These are phyloP conservation scores for Microcaecilia unicolor DNA, from an alignment of 2,797 vertebrate species.

Conservation along the genomic window DNA sequence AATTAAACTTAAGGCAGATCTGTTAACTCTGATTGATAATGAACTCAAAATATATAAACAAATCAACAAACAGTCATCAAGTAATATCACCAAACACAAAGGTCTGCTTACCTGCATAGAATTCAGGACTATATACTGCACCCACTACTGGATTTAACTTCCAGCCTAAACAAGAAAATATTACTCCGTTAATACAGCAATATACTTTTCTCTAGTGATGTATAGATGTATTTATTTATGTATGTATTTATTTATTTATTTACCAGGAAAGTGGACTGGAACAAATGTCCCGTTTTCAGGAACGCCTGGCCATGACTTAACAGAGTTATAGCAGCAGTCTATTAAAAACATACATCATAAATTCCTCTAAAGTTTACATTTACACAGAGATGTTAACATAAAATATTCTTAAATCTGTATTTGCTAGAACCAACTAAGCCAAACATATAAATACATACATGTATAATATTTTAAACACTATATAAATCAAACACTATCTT, in stretches of 20 bases:
- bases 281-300: constrained; percentile 21
- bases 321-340: constrained; percentile 21
- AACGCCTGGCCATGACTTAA: constrained; percentile 16
- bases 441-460: no score
- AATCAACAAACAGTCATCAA: no score
- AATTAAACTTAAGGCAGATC: no score
- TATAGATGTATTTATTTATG: no score
- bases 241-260: no score
- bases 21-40: no score
- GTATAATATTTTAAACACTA: no score
- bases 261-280: constrained; percentile 22
- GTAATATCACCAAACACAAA: no score
- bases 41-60: no score
- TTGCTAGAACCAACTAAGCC: no score
- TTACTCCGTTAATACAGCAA: constrained; percentile 26
- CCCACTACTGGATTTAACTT: constrained; percentile 97
- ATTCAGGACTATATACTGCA: constrained; percentile 93
- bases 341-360: constrained; percentile 16
- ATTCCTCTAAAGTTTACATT: background rate
- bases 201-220: no score
- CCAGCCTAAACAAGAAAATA: constrained; percentile 72
- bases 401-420: background rate
- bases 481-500: no score
- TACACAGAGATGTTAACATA: constrained; percentile 10
- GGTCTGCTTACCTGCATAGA: constrained; percentile 86